Base-by-base conservation (phyloP, 1,140 invertebrate species). In the Acromyrmex charruanus region DNA sequence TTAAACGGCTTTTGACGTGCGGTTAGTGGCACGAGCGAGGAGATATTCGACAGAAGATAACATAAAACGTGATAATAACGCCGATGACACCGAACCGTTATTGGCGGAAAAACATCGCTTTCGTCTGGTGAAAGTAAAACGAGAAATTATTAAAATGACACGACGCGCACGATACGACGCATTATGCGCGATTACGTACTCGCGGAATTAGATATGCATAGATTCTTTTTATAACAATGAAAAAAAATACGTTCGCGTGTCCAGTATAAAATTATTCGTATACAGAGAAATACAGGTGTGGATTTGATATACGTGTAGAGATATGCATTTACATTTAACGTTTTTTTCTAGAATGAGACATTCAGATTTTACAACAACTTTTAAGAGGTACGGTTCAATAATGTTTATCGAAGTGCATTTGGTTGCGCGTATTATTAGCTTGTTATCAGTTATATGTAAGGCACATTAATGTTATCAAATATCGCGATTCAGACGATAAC, bases 21-120 rank as follows among this genome's bases (percentile, higher is more conserved):
- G 79, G 14, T 31, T 21, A 72, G 9, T 12, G 28, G n/a, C 55
- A 51, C 51, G 25, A 51, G 31, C 63, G 21, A 9, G 14, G 77
- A 84, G 77, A 90, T 88, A 82, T 86, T 71, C 59, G 72, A 89
- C 74, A 44, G 72, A 59, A 81, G 89, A 89, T 89, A 90, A 90
- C 69, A 35, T n/a, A 53, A 81, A 69, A 75, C 63, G 16, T 71
- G 84, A 84, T 89, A 90, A 87, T 66, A 86, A 77, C 63, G 65
- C 35, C 75, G 79, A 63, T 86, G 77, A 89, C 69, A 61, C 55
- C 82, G 44, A 58, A 71, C 7, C 49, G 9, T 51, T 58, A 18
- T 18, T 31, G 55, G 82, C 18, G 59, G 25, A 14, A 59, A 79
- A 77, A 58, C 51, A 10, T n/a, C 21, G 77, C 59, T 59, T 55